These are phyloP conservation scores for Caradrina clavipalpis DNA, from an alignment of 2,888 invertebrate species.

Conservation along the genomic window DNA sequence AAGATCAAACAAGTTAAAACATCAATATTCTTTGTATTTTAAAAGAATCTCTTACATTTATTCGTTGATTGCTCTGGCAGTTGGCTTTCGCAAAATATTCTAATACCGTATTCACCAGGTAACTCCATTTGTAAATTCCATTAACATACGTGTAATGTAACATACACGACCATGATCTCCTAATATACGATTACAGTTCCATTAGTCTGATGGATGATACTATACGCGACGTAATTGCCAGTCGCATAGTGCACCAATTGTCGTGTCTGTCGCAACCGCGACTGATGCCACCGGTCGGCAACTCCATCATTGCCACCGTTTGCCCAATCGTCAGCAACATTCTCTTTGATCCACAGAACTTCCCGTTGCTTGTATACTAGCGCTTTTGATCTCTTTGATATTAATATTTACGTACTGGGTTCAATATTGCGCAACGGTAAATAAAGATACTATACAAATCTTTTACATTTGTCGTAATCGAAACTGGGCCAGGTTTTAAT, in stretches of 20 bases:
- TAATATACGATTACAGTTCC: slow-evolving; percentile 4
- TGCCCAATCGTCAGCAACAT: slow-evolving; percentile 51
- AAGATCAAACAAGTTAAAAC: not conserved
- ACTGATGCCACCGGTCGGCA: slow-evolving; percentile 59
- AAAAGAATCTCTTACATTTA: not conserved
- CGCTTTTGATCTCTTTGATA: slow-evolving; percentile 38
- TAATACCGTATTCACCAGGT: too few species aligned
- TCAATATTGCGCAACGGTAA: slow-evolving; percentile 28
- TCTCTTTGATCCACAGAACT: slow-evolving; percentile 40
- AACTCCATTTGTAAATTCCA: not conserved
- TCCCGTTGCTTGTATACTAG: slow-evolving; percentile 50
- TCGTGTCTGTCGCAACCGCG: slow-evolving; percentile 55
- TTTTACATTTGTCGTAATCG: slow-evolving; percentile 21
- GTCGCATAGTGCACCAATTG: slow-evolving; percentile 41
- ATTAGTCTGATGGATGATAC: slow-evolving; percentile 29
- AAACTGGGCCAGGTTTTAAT: slow-evolving; percentile 33
- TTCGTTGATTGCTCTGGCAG: not conserved
- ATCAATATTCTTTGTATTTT: not conserved
- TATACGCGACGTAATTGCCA: slow-evolving; percentile 26
- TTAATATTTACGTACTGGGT: slow-evolving; percentile 15
- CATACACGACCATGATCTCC: not conserved
- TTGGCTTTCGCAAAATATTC: too few species aligned
- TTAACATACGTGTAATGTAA: not conserved
- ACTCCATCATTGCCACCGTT: slow-evolving; percentile 48
- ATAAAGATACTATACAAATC: slow-evolving; percentile 25